Percentiles rank a stretch among this genome's conserved stretches.
phyloP scores from a whole-genome alignment of 2,888 invertebrate species.

The Caenorhabditis parvicauda region DNA sequence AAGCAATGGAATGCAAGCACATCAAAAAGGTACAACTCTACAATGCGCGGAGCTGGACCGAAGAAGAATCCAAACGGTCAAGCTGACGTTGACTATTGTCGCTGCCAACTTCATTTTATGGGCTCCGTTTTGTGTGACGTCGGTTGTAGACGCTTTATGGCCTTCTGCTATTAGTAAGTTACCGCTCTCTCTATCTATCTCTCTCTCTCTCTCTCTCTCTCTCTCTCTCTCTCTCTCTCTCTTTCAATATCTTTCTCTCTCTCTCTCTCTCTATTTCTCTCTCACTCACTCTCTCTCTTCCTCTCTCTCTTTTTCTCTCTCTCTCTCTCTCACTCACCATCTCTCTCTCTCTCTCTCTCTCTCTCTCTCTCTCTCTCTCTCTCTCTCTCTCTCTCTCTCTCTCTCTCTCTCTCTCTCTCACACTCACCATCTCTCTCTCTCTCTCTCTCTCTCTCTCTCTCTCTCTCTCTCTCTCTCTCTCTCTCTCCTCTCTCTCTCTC shows the following conservation, averaged over 20 bases:
- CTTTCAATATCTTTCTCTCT: background rate
- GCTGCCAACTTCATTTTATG: conserved; percentile 73
- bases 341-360: background rate
- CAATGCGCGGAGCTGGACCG: conserved; percentile 46
- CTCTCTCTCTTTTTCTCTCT: conserved; percentile 2
- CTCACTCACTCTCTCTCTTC: conserved; percentile 4
- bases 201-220: conserved; percentile 4
- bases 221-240: conserved; percentile 2
- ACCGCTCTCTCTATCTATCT: conserved; percentile 11
- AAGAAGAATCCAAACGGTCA: conserved; percentile 66
- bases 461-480: background rate
- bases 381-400: too few species aligned
- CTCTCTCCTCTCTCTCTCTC: too few species aligned
- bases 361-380: too few species aligned
- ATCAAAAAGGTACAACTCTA: conserved; percentile 27
- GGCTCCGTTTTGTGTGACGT: conserved; percentile 69
- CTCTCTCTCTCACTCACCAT: background rate
- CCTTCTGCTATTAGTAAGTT: conserved; percentile 64
- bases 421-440: conserved; percentile 8
- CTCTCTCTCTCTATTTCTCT: conserved; percentile 3
- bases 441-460: background rate
- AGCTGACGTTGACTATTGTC: conserved; percentile 66
- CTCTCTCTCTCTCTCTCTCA: background rate
- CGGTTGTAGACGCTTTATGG: conserved; percentile 63
- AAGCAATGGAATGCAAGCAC: conserved; percentile 26